Evolutionary conservation across 2,113 vertebrate species (phyloP).

Genomic region (Rissa tridactyla): DNA sequence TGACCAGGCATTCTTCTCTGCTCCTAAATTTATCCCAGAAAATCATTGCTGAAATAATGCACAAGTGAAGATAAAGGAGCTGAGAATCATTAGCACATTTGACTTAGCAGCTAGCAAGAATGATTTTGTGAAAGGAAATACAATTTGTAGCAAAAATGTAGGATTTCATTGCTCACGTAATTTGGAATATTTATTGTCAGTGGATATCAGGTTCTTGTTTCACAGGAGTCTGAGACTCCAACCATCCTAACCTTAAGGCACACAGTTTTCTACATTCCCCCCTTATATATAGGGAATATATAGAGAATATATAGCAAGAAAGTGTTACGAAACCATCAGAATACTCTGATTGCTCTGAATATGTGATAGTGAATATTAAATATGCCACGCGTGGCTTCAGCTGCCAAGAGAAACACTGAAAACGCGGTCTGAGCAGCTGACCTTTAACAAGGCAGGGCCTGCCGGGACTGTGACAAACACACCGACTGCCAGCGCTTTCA

Average conservation of each 20-base stretch:
- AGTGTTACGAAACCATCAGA: neutral
- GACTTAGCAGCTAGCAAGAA: neutral
- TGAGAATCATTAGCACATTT: neutral
- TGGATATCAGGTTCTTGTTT: neutral
- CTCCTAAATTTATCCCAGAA: neutral
- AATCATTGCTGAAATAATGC: neutral
- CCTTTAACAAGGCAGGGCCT: neutral
- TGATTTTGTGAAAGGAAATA: neutral
- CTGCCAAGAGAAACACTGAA: neutral
- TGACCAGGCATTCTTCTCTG: neutral
- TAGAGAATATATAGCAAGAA: neutral
- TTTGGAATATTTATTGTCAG: neutral
- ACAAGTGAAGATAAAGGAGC: neutral
- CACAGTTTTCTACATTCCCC: neutral
- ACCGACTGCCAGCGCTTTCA: neutral
- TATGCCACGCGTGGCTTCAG: neutral
- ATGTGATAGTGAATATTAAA: neutral
- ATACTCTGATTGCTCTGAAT: neutral
- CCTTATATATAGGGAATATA: neutral
- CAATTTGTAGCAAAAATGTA: neutral
- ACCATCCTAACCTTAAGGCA: neutral
- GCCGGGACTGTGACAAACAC: neutral
- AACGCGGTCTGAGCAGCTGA: rapidly evolving
- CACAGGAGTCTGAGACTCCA: neutral
- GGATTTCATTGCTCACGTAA: neutral